A percentile compares a stretch with the other conserved stretches of the same genome.
Conservation (phyloP, 2,888 invertebrate species). For the Leucophenga montana region DNA sequence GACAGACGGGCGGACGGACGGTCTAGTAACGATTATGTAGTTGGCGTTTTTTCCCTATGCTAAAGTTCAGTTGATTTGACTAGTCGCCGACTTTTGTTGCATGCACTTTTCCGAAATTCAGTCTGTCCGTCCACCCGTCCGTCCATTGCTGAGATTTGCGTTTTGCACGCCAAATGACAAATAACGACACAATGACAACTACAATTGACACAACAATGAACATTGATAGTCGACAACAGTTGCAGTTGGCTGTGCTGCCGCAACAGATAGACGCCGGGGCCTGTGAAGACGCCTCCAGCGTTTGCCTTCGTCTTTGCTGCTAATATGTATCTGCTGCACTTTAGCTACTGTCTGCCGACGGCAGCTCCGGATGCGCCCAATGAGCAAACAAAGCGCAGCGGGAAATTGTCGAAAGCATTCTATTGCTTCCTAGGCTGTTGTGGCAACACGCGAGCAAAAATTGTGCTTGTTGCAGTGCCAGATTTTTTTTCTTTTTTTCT, state of each 20-base stretch:
- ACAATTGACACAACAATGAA: constrained; percentile 66
- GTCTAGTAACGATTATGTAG: constrained; percentile 9
- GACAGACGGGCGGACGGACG: not conserved
- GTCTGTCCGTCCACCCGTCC: constrained; percentile 24
- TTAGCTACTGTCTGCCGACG: constrained; percentile 6
- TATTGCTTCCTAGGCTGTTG: constrained; percentile 39
- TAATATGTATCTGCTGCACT: not conserved
- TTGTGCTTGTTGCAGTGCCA: constrained; percentile 28
- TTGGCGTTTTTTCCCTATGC: constrained; percentile 27
- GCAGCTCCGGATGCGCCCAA: constrained; percentile 65
- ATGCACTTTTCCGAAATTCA: constrained; percentile 26
- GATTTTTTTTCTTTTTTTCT: constrained; percentile 34
- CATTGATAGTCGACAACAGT: constrained; percentile 44
- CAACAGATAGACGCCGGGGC: constrained; percentile 20
- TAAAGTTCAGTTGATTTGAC: not conserved
- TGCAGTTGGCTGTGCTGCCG: constrained; percentile 27
- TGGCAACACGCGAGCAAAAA: constrained; percentile 64
- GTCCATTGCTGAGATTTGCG: constrained; percentile 55
- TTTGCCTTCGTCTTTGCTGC: constrained; percentile 21
- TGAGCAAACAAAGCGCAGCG: constrained; percentile 66
- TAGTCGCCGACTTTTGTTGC: not conserved
- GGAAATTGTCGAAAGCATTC: constrained; percentile 53
- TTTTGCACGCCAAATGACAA: constrained; percentile 53
- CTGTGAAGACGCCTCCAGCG: constrained; percentile 15
- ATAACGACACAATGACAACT: constrained; percentile 57